Evolutionary conservation across 1,140 invertebrate species (phyloP).

Genomic region (Bombus pascuorum): DNA sequence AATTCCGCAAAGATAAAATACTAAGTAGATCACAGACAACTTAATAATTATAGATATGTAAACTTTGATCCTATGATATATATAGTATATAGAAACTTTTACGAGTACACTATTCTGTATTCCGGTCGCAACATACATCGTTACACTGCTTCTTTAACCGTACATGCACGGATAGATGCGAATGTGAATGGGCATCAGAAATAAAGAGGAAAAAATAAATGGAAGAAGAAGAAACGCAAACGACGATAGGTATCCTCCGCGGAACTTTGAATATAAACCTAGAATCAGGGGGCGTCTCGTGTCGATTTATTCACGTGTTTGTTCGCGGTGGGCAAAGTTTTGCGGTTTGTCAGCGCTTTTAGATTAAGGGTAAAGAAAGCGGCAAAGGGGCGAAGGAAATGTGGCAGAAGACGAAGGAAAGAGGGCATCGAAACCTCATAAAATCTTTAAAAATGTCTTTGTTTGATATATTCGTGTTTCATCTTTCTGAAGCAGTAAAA

Average conservation of each 20-base stretch:
- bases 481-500: constrained; percentile 51
- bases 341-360: constrained; percentile 81
- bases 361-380: constrained; percentile 72
- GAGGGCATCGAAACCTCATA: constrained; percentile 77
- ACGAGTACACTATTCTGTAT: not conserved
- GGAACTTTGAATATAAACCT: constrained; percentile 81
- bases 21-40: not conserved
- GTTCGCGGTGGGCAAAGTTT: constrained; percentile 80
- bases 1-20: not conserved
- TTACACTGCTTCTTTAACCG: not conserved
- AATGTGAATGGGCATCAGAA: constrained; percentile 44
- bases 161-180: not conserved
- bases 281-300: constrained; percentile 66
- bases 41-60: not conserved
- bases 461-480: constrained; percentile 71
- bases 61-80: not conserved
- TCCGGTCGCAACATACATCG: not conserved
- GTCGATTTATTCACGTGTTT: constrained; percentile 82
- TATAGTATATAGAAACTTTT: not conserved
- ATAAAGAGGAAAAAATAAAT: constrained; percentile 53
- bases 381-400: constrained; percentile 32
- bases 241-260: constrained; percentile 61
- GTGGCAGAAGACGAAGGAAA: constrained; percentile 45
- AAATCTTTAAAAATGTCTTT: constrained; percentile 76
- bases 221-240: constrained; percentile 52